Evolutionary conservation across 2,797 vertebrate genomes (phyloP), one percentile per base, ranked within the genome.

Genomic region (Manis crassicaudata): DNA sequence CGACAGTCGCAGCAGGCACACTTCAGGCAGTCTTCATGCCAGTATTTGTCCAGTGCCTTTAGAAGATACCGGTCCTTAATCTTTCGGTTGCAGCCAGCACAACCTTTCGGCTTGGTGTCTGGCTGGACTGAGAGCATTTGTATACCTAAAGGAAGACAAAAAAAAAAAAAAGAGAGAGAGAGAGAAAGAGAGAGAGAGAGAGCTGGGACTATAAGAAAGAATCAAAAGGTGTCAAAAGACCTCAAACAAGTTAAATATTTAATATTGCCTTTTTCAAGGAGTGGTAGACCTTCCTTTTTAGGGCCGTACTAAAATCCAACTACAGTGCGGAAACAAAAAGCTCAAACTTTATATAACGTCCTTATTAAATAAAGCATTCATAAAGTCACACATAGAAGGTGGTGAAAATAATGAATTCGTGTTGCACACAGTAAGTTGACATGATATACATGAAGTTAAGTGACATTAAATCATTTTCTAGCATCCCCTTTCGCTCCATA

Each of bases 121-220:
- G 99, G 99, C 99, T 99, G 99, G 98, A 99, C 99, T 98, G 99
- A 99, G 99, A 99, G 99, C 99, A 99, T 99, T 99, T 99, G 99
- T 99, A 99, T 99, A 99, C 99, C 99, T 99, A 98, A 90, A 98
- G 98, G 60, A 95, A 54, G 97, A 97, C 96, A 97, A 96, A 94
- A 84, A 60, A 65, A 20, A 62, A 60, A n/a, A n/a, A 83, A 65
- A 70, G 90, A 82, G 14, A 80, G 40, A 73, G 56, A 75, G 21
- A 1, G 21, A 77, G 83, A 88, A 13, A 89, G 70, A 84, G 67
- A 90, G 40, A 46, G 11, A 46, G 46, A 23, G 20, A 35, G 20
- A 54, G 75, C 93, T 97, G 94, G 94, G 82, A 77, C 40, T 9
- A 43, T 10, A 23, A 40, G 79, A 67, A 37, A 18, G 88, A 88